Conservation (phyloP, 2,797 vertebrate genomes). For the Hippopotamyrus pictus region DNA sequence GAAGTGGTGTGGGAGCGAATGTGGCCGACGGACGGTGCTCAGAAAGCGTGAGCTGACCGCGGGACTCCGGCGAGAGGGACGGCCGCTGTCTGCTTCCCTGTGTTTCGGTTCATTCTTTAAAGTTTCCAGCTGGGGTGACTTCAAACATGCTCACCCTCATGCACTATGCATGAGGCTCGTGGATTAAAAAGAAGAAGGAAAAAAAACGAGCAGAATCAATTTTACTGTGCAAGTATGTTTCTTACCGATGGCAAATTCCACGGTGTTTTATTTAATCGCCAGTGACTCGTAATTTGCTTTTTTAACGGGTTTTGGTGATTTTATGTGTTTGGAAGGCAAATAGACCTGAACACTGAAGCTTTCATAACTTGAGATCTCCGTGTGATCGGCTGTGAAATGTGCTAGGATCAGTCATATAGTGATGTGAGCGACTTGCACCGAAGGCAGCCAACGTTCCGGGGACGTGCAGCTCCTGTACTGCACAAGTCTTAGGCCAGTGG, state of each 20-base stretch:
- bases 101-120: not conserved
- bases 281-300: not conserved
- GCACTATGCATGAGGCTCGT: not conserved
- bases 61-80: not conserved
- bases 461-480: not conserved
- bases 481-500: not conserved
- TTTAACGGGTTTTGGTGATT: constrained; percentile 12
- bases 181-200: not conserved
- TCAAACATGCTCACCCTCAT: not conserved
- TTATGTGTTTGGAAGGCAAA: constrained; percentile 38
- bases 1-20: not conserved
- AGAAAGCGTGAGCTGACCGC: not conserved
- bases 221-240: not conserved
- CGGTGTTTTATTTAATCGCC: not conserved
- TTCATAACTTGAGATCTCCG: not conserved
- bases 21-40: not conserved
- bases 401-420: not conserved
- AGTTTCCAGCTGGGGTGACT: not conserved
- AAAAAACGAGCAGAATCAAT: not conserved
- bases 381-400: not conserved
- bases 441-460: not conserved
- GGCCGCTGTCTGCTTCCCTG: not conserved
- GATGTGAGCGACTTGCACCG: not conserved
- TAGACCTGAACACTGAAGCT: constrained; percentile 9
- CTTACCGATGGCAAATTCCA: not conserved